Evolutionary conservation across 2,797 vertebrate genomes (phyloP).

Genomic region (Acanthopagrus latus): DNA sequence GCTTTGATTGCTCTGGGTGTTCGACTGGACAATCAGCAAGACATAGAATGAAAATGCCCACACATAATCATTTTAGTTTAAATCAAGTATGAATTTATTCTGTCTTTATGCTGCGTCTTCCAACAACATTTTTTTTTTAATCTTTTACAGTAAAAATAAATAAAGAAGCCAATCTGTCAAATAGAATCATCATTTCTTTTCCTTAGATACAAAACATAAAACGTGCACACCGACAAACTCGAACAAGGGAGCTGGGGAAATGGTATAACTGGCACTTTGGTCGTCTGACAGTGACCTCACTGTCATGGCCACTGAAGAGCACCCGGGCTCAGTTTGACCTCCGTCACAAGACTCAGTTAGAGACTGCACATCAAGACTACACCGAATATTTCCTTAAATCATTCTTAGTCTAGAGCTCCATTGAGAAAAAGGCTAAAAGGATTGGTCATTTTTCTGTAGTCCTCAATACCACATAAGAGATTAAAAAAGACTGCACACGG

Average conservation of each 20-base stretch:
- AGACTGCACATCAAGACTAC: conserved; percentile 32
- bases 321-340: conserved; percentile 83
- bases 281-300: conserved; percentile 75
- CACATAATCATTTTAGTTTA: conserved; percentile 63
- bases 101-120: conserved; percentile 49
- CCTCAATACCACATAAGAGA: neutral
- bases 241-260: conserved; percentile 48
- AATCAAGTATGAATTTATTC: conserved; percentile 85
- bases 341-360: conserved; percentile 52
- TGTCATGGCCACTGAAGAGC: conserved; percentile 78
- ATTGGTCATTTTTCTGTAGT: neutral
- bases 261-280: conserved; percentile 83
- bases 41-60: conserved; percentile 75
- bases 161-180: conserved; percentile 47
- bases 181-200: conserved; percentile 41
- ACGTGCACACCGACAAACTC: conserved; percentile 53
- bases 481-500: neutral
- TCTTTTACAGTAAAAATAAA: conserved; percentile 70
- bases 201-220: conserved; percentile 59
- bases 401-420: conserved; percentile 13
- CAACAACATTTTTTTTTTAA: conserved; percentile 51
- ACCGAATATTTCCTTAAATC: conserved; percentile 46
- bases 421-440: neutral
- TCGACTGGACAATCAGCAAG: conserved; percentile 60
- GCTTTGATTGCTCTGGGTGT: conserved; percentile 50